Evolutionary conservation across 2,797 vertebrate species (phyloP), one percentile per base, ranked within the genome.

Genomic region (Meriones psammophilus): DNA sequence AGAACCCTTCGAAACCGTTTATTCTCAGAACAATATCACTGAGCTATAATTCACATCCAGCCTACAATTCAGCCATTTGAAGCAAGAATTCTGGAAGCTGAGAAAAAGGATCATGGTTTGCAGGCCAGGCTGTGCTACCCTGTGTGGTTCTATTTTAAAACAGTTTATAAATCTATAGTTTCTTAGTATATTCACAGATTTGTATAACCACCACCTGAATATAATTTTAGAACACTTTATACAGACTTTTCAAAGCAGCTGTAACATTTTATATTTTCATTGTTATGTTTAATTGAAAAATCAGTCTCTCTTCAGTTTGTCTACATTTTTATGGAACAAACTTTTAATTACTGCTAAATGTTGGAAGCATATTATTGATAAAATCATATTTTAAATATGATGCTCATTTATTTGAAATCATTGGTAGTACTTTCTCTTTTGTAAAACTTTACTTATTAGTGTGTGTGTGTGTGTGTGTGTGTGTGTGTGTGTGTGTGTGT

Each of bases 191-290:
- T 28, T 81, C 36, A 77, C 22, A 85, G 60, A 77, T 17, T 62
- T 78, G 26, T 17, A 9, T 64, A 95, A 62, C 17, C 26, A 79
- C 54, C 42, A 77, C 54, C 54, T 0, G 1, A 64, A 56, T 78
- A 79, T 30, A 71, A 95, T 39, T 85, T 85, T 85, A 64, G 42
- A 86, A 79, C 3, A 56, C 62, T 89, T 93, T 81, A 39, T 14
- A 39, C 9, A 15, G 14, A 22, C 73, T 81, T 91, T 88, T 5
- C 15, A 36, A 81, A 87, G 12, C 24, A 28, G 13, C 12, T 46
- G 8, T 8, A 84, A 14, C 56, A 78, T 84, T 78, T 84, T 71
- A 83, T 39, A 50, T 78, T 69, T 15, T 13, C 4, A 62, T 20
- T 56, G 28, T 33, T 54, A 14, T 18, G 6, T 36, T 28, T 54